Evolutionary conservation across 2,113 vertebrate species (phyloP).

Genomic region (Halcyon senegalensis): DNA sequence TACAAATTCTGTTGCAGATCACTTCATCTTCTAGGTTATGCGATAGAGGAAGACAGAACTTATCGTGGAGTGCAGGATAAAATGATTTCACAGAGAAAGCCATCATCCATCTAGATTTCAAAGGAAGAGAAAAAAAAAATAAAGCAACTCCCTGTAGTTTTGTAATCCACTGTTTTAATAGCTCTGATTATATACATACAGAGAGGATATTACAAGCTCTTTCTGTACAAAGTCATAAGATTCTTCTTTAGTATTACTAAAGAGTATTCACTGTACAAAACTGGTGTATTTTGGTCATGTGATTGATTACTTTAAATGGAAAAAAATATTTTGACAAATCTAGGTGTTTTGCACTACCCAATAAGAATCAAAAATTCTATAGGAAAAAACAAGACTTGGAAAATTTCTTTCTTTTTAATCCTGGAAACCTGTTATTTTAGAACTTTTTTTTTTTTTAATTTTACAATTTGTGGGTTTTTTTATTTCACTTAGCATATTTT

Average conservation of each 20-base stretch:
- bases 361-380: not conserved
- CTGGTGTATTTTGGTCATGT: not conserved
- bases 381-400: not conserved
- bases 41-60: conserved; percentile 4
- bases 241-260: not conserved
- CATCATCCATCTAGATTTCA: not conserved
- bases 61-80: not conserved
- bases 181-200: not conserved
- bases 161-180: not conserved
- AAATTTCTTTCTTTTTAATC: not conserved
- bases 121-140: not conserved
- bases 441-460: not conserved
- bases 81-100: not conserved
- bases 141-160: not conserved
- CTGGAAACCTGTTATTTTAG: not conserved
- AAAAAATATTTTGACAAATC: not conserved
- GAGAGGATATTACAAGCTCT: not conserved
- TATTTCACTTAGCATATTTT: not conserved
- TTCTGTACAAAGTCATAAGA: not conserved
- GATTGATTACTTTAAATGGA: not conserved
- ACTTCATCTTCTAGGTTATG: conserved; percentile 49
- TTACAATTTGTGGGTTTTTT: not conserved
- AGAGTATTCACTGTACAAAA: not conserved
- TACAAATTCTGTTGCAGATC: conserved; percentile 40
- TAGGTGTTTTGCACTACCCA: not conserved